Evolutionary conservation across 2,113 vertebrate species (phyloP).

Genomic region (Rhabdomys dilectus): DNA sequence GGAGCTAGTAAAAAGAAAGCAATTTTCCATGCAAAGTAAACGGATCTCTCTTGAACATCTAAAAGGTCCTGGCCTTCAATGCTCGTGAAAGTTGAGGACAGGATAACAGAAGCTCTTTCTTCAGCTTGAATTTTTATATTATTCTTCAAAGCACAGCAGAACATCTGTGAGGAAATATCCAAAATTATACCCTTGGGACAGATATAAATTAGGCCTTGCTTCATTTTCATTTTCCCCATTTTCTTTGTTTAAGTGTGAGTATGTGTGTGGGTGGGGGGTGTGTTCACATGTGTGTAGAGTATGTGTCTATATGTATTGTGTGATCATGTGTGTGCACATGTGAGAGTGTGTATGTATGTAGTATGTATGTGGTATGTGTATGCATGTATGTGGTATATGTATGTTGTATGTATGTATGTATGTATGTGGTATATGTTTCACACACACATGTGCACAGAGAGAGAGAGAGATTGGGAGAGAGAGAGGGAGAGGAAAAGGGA

Average conservation of each 20-base stretch:
- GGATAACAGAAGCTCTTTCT: slow-evolving; percentile 24
- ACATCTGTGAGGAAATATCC: slow-evolving; percentile 38
- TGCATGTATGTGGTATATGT: neutral
- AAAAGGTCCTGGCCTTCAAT: slow-evolving; percentile 32
- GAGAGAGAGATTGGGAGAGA: too few species aligned
- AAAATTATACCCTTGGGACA: neutral
- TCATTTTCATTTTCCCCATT: neutral
- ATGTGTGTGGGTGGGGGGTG: neutral
- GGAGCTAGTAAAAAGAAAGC: slow-evolving; percentile 60
- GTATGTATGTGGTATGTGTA: neutral
- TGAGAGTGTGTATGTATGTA: neutral
- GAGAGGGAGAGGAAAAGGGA: too few species aligned
- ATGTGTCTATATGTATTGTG: neutral
- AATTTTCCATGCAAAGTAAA: slow-evolving; percentile 67
- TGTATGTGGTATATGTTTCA: neutral
- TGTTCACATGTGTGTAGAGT: neutral
- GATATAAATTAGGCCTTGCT: neutral
- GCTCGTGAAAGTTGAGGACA: neutral
- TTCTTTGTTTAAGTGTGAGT: neutral
- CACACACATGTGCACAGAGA: too few species aligned
- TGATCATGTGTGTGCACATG: neutral
- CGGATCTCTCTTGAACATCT: neutral
- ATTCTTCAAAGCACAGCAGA: slow-evolving; percentile 62
- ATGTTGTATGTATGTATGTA: neutral
- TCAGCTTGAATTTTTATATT: slow-evolving; percentile 31